Conservation (phyloP, 2,113 vertebrate genomes). For the Cacatua alba region DNA sequence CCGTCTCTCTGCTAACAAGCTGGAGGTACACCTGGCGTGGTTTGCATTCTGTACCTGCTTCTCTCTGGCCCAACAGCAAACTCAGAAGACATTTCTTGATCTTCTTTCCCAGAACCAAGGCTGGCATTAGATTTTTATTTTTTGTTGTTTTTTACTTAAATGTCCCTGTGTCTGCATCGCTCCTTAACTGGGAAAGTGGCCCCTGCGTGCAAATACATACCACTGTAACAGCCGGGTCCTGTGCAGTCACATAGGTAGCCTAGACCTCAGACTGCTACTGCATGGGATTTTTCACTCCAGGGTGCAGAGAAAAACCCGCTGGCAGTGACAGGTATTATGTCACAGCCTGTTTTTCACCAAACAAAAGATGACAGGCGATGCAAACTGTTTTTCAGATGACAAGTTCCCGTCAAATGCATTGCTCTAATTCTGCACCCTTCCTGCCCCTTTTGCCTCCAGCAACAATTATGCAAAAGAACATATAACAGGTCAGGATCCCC, state of each 20-base stretch:
- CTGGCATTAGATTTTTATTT: not conserved
- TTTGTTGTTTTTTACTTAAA: not conserved
- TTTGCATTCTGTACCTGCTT: not conserved
- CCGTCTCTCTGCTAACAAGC: not conserved
- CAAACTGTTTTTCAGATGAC: conserved; percentile 74
- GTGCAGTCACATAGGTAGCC: conserved; percentile 9
- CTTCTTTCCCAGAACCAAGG: not conserved
- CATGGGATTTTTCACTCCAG: conserved; percentile 71
- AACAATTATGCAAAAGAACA: conserved; percentile 76
- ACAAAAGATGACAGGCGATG: conserved; percentile 74
- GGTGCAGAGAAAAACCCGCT: conserved; percentile 73
- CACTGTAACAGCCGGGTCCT: not conserved
- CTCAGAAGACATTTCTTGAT: not conserved
- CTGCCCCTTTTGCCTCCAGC: conserved; percentile 67
- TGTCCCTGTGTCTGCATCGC: not conserved
- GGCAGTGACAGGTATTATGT: conserved; percentile 71
- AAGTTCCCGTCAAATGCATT: conserved; percentile 66
- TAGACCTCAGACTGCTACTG: conserved; percentile 53
- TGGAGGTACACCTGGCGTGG: not conserved
- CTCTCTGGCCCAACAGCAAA: not conserved
- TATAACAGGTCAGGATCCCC: conserved; percentile 75
- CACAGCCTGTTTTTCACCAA: conserved; percentile 69
- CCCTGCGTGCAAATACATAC: not conserved
- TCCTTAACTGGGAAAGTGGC: not conserved
- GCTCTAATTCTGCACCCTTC: conserved; percentile 60